phyloP scores from a whole-genome alignment of 2,888 invertebrate genomes.

The Tyria jacobaeae region DNA sequence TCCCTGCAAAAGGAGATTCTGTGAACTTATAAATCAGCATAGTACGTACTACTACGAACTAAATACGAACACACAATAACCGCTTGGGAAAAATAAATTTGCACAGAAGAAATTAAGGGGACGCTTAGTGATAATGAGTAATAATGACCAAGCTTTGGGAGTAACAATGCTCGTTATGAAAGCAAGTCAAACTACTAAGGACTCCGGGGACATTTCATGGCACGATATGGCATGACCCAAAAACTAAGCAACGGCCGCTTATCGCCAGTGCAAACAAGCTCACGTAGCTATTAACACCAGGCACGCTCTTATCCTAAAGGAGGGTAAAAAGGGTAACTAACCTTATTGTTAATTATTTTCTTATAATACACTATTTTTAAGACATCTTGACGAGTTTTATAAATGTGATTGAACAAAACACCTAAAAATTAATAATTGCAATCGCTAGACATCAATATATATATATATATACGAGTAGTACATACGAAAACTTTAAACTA shows the following conservation, averaged over 20 bases:
- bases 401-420: too few relatives aligned
- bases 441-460: too few relatives aligned
- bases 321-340: conserved; percentile 2
- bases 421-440: too few relatives aligned
- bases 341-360: conserved; percentile 4
- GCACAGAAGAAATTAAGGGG: background rate
- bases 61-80: background rate
- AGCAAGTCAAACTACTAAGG: conserved; percentile 16
- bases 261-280: conserved; percentile 30
- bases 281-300: conserved; percentile 15
- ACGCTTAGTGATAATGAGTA: background rate
- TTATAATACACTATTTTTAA: too few relatives aligned
- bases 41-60: too few relatives aligned
- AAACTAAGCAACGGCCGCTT: conserved; percentile 20
- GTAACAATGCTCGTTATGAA: conserved; percentile 1
- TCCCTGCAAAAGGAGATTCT: too few relatives aligned
- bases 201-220: conserved; percentile 21
- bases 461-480: too few relatives aligned
- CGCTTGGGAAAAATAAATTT: background rate
- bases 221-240: conserved; percentile 24
- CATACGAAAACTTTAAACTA: background rate
- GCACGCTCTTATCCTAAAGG: conserved; percentile 23
- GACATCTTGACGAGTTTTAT: too few relatives aligned
- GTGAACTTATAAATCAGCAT: too few relatives aligned
- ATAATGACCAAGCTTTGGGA: background rate